phyloP scores from a whole-genome alignment of 2,113 vertebrate species.

The Burhinus bistriatus region DNA sequence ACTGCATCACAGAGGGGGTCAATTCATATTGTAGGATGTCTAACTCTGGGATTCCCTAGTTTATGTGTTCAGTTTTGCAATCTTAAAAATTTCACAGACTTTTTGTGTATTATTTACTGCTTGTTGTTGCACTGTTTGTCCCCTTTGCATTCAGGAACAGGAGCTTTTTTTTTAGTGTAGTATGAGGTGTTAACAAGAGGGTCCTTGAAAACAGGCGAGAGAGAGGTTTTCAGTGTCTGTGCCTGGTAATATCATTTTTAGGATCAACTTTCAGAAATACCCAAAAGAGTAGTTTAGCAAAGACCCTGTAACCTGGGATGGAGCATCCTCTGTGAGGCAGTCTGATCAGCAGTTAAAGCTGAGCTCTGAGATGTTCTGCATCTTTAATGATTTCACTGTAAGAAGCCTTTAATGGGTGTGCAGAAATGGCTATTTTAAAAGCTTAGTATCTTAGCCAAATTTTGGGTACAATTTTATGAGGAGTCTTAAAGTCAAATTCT shows the following conservation, averaged over 20 bases:
- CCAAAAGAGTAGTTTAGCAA: not conserved
- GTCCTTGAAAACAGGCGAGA: not conserved
- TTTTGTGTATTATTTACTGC: not conserved
- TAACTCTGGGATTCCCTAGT: not conserved
- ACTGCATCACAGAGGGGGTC: not conserved
- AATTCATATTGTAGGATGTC: accelerated
- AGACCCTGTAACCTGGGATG: not conserved
- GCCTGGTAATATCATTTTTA: not conserved
- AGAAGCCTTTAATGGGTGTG: not conserved
- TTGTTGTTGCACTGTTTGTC: not conserved
- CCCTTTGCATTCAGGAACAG: not conserved
- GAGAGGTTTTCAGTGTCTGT: not conserved
- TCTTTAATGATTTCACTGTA: not conserved
- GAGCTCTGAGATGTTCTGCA: not conserved
- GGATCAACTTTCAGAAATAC: not conserved
- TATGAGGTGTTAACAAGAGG: not conserved
- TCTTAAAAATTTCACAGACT: not conserved
- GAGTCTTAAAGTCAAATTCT: not conserved
- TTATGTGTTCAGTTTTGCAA: not conserved
- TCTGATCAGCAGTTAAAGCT: not conserved
- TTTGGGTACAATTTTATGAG: not conserved
- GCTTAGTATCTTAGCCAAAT: not conserved
- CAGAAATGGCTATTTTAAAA: not conserved
- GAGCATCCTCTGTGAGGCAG: not conserved
- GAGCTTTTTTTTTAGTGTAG: not conserved